phyloP scores from a whole-genome alignment of 2,888 invertebrate species.

The Hipparchia semele region DNA sequence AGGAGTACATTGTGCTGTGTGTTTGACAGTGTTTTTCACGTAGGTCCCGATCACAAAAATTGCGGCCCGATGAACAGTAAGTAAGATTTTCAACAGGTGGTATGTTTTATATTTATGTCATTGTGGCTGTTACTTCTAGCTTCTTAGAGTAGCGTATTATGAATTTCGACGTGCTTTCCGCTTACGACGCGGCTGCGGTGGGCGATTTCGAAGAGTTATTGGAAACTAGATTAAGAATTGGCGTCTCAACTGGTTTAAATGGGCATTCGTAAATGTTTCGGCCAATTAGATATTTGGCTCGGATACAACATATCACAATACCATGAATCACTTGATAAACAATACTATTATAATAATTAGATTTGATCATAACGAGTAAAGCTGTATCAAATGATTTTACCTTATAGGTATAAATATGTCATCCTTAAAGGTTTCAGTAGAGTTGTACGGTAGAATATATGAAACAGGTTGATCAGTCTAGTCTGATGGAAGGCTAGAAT shows the following conservation, averaged over 20 bases:
- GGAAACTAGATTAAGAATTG: constrained; percentile 45
- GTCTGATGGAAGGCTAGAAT: constrained; percentile 68
- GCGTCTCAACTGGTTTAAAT: constrained; percentile 48
- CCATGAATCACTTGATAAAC: constrained; percentile 56
- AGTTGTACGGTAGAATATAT: constrained; percentile 41
- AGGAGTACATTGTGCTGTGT: constrained; percentile 73
- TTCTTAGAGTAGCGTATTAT: constrained; percentile 61
- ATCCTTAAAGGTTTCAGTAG: background rate
- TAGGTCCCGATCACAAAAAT: constrained; percentile 83
- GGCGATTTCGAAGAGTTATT: constrained; percentile 46
- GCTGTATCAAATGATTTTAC: constrained; percentile 2
- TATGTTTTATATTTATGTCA: constrained; percentile 69
- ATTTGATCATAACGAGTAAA: constrained; percentile 27
- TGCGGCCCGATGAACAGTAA: constrained; percentile 82
- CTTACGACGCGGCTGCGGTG: constrained; percentile 54
- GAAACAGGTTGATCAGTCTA: constrained; percentile 50
- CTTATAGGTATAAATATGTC: background rate
- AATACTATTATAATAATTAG: constrained; percentile 38
- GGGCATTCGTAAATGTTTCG: constrained; percentile 56
- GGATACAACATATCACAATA: constrained; percentile 53
- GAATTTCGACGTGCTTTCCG: constrained; percentile 57
- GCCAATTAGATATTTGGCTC: constrained; percentile 65
- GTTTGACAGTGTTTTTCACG: constrained; percentile 81
- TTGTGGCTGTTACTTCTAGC: constrained; percentile 73
- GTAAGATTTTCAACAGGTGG: constrained; percentile 75